Evolutionary conservation across 2,797 vertebrate species (phyloP).

Genomic region (Takifugu rubripes): DNA sequence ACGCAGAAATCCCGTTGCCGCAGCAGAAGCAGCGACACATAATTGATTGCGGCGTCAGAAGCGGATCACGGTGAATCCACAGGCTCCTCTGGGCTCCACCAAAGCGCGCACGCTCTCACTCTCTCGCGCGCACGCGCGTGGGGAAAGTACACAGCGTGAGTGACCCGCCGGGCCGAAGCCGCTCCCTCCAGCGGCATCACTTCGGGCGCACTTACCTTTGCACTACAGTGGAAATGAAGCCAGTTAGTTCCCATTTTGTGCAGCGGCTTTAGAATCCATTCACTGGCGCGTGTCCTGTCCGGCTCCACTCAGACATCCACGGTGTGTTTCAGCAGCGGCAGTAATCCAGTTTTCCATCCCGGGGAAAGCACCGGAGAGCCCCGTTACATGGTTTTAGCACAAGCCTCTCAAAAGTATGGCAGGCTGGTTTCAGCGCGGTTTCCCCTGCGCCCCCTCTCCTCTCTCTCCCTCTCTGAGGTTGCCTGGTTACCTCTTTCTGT

Average conservation of each 20-base stretch:
- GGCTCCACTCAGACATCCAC: slow-evolving; percentile 64
- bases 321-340: slow-evolving; percentile 47
- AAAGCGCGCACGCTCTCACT: not conserved
- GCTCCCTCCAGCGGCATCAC: no score
- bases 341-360: slow-evolving; percentile 80
- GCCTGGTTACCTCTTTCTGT: slow-evolving; percentile 77
- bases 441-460: slow-evolving; percentile 50
- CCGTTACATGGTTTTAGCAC: slow-evolving; percentile 75
- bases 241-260: slow-evolving; percentile 75
- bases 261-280: slow-evolving; percentile 72
- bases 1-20: slow-evolving; percentile 18
- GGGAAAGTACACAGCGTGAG: slow-evolving; percentile 18
- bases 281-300: slow-evolving; percentile 51
- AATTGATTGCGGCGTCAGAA: slow-evolving; percentile 45
- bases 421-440: slow-evolving; percentile 72
- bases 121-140: not conserved
- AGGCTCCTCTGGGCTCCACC: slow-evolving; percentile 43
- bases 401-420: slow-evolving; percentile 69
- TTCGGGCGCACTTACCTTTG: slow-evolving; percentile 71
- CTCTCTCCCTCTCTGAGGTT: slow-evolving; percentile 67
- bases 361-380: slow-evolving; percentile 59
- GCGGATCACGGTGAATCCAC: slow-evolving; percentile 51
- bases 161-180: not conserved
- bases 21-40: slow-evolving; percentile 38
- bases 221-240: slow-evolving; percentile 63